Evolutionary conservation across 2,797 vertebrate species (phyloP).

Genomic region (Phrynocephalus vlangalii): DNA sequence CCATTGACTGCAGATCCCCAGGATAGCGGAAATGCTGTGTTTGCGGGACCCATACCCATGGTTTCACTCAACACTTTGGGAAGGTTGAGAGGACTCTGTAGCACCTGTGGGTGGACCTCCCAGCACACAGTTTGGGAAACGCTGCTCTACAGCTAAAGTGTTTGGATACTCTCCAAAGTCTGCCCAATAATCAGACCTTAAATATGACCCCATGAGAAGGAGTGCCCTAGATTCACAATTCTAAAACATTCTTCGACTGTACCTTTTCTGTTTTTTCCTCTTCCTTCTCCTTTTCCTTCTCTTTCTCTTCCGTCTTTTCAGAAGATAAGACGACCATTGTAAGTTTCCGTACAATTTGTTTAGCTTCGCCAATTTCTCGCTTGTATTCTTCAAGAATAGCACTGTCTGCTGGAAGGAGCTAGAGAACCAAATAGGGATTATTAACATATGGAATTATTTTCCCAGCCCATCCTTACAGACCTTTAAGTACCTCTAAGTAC

Average conservation of each 20-base stretch:
- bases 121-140: too few species aligned
- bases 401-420: conserved; percentile 94
- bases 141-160: neutral
- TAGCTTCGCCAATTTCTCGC: conserved; percentile 92
- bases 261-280: conserved; percentile 98
- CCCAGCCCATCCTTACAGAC: too few species aligned
- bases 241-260: conserved; percentile 13
- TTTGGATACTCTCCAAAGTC: neutral
- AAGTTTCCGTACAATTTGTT: conserved; percentile 95
- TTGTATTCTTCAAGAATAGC: conserved; percentile 94
- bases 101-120: too few species aligned
- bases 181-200: neutral
- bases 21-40: too few species aligned
- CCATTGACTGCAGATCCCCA: too few species aligned
- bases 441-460: neutral
- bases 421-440: conserved; percentile 37
- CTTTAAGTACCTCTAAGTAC: too few species aligned
- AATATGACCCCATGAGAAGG: neutral
- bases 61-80: too few species aligned
- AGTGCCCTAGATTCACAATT: neutral
- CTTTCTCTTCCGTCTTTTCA: conserved; percentile 96
- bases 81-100: too few species aligned
- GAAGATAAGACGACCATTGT: conserved; percentile 95
- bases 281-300: conserved; percentile 97
- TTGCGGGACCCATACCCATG: too few species aligned